Evolutionary conservation across 2,888 invertebrate genomes (phyloP), one percentile per base, ranked within the genome.

Genomic region (Smittia sp.): DNA sequence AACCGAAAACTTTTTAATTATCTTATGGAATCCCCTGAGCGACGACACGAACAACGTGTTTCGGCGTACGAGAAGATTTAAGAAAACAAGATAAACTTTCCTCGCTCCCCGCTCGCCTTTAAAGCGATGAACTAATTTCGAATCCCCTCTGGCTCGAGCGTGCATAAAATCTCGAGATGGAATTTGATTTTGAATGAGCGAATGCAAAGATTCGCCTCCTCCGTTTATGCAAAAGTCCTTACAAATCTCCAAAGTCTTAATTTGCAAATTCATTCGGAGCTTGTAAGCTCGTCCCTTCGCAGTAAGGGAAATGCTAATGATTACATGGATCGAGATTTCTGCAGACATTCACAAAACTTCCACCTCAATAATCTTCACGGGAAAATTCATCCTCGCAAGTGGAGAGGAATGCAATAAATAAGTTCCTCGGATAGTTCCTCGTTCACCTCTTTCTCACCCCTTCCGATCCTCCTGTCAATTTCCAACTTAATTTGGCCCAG

Each of bases 401-500:
- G 3, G 58, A 58, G 15, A 11, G 58, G n/a, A 46, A 58, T 58
- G 58, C 58, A 58, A 58, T 58, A 58, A 58, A 58, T 22, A 58
- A 58, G n/a, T 22, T 58, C 52, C 58, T 58, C 46, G 46, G 15
- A 46, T 46, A 46, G 46, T 46, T 46, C 11, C n/a, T n/a, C 3
- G 3, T 11, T 11, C 46, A n/a, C 22, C 58, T 18, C 4, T 18
- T 22, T 58, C n/a, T 4, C 52, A 9, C 15, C 58, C 20, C 58
- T 22, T 58, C 13, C 58, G 58, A 1, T 58, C 3, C 15, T 22
- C n/a, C 58, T 58, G 58, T 58, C 58, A 58, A 58, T 58, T 58
- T 58, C n/a, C 58, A 13, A 18, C 58, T 58, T 58, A 58, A 58
- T 58, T 58, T 58, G 58, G 22, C 58, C 58, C 58, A n/a, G 58